Conservation (phyloP, 2,797 vertebrate species). For the Coreius guichenoti region DNA sequence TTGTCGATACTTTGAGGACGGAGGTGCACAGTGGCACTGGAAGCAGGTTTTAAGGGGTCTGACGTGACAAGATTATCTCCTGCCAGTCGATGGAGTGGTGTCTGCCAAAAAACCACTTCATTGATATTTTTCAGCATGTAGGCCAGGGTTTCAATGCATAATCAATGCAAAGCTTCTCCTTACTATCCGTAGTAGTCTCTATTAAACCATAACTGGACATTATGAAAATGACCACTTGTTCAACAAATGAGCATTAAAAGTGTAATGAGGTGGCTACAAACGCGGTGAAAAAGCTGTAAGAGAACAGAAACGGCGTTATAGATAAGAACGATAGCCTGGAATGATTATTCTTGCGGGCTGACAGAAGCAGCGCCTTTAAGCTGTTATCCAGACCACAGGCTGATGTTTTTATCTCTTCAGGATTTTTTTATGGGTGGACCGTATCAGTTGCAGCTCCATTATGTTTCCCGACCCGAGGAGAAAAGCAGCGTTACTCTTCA, state of each 20-base stretch:
- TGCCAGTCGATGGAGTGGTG: slow-evolving; percentile 67
- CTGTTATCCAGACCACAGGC: slow-evolving; percentile 39
- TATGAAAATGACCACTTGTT: slow-evolving; percentile 50
- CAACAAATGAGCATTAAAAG: slow-evolving; percentile 60
- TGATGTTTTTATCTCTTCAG: slow-evolving; percentile 49
- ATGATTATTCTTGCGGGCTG: slow-evolving; percentile 29
- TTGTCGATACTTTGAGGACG: slow-evolving; percentile 54
- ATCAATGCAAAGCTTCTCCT: slow-evolving; percentile 61
- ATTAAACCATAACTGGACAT: slow-evolving; percentile 52
- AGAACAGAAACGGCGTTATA: slow-evolving; percentile 51
- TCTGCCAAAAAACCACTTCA: slow-evolving; percentile 71
- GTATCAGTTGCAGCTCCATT: slow-evolving; percentile 55
- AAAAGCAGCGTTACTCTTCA: slow-evolving; percentile 61
- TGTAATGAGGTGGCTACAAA: slow-evolving; percentile 52
- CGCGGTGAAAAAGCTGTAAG: slow-evolving; percentile 15
- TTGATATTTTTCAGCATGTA: slow-evolving; percentile 43
- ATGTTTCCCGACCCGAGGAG: slow-evolving; percentile 64
- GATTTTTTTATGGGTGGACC: slow-evolving; percentile 50
- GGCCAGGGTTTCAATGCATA: slow-evolving; percentile 56
- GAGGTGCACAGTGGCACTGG: slow-evolving; percentile 62
- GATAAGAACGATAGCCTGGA: slow-evolving; percentile 56
- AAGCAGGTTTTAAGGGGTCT: slow-evolving; percentile 63
- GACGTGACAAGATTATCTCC: slow-evolving; percentile 67
- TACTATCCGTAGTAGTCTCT: not conserved
- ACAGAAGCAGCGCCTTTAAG: slow-evolving; percentile 36